Conservation (phyloP, 2,888 invertebrate genomes). For the Synergus japonicus region DNA sequence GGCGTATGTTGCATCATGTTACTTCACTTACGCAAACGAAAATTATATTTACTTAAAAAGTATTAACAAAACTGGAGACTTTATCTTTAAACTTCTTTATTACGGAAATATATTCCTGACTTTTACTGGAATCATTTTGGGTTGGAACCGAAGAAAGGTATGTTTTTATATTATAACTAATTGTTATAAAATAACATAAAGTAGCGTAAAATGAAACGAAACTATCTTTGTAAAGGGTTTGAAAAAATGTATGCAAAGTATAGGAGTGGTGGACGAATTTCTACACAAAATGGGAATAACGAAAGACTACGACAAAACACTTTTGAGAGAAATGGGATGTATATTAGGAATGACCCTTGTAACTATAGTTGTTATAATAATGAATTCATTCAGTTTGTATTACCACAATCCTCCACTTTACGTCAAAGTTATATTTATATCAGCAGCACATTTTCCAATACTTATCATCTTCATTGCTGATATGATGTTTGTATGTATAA, state of each 20-base stretch:
- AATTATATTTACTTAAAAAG: slow-evolving; percentile 9
- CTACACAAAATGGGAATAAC: slow-evolving; percentile 57
- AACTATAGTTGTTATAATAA: background rate
- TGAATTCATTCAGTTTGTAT: background rate
- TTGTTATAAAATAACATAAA: background rate
- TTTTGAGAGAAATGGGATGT: background rate
- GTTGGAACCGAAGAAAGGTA: slow-evolving; percentile 54
- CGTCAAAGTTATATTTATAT: slow-evolving; percentile 22
- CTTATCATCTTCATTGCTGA: slow-evolving; percentile 48
- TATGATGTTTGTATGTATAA: slow-evolving; percentile 53
- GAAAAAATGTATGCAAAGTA: slow-evolving; percentile 41
- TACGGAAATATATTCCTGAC: slow-evolving; percentile 49
- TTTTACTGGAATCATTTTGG: slow-evolving; percentile 45
- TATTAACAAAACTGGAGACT: slow-evolving; percentile 11
- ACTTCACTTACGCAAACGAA: background rate
- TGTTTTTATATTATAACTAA: background rate
- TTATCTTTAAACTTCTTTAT: slow-evolving; percentile 46
- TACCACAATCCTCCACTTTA: background rate
- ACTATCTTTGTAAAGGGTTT: slow-evolving; percentile 4
- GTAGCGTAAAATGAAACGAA: background rate
- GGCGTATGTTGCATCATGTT: background rate
- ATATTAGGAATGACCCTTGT: background rate
- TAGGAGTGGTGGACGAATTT: slow-evolving; percentile 49
- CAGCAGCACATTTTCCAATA: slow-evolving; percentile 48
- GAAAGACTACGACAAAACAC: slow-evolving; percentile 46